These are phyloP conservation scores for Eucriotettix oculatus DNA, from an alignment of 2,888 invertebrate species.

Conservation along the genomic window DNA sequence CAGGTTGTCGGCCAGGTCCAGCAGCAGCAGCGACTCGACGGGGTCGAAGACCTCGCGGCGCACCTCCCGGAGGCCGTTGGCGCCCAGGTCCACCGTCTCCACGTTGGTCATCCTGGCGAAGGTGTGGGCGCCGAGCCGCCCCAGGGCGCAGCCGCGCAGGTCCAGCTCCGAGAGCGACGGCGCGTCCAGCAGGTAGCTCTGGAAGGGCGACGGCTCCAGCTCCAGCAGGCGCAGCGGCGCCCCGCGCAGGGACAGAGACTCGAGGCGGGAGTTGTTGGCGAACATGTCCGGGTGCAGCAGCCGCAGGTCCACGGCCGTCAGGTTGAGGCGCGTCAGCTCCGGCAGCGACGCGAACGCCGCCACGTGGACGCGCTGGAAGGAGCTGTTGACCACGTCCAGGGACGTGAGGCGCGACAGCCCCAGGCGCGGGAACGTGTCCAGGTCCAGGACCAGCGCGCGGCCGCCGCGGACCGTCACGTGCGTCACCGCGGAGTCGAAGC, in stretches of 20 bases:
- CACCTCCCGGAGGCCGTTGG: slow-evolving; percentile 30
- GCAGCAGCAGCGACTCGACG: slow-evolving; percentile 35
- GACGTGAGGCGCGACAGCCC: not conserved
- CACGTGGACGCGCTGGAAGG: slow-evolving; percentile 44
- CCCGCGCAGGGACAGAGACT: slow-evolving; percentile 46
- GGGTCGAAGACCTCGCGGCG: not conserved
- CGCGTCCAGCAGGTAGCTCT: slow-evolving; percentile 38
- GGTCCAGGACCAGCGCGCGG: no score
- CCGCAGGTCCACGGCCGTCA: slow-evolving; percentile 49
- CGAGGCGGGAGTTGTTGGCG: slow-evolving; percentile 44
- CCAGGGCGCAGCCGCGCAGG: slow-evolving; percentile 50
- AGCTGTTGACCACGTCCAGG: slow-evolving; percentile 40
- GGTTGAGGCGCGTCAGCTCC: slow-evolving; percentile 47
- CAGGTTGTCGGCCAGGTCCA: slow-evolving; percentile 27
- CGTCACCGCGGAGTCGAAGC: no score
- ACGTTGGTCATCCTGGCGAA: slow-evolving; percentile 47
- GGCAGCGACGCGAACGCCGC: slow-evolving; percentile 52
- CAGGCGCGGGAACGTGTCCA: no score
- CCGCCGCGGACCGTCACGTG: no score
- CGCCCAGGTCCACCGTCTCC: slow-evolving; percentile 48
- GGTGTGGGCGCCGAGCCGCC: slow-evolving; percentile 42
- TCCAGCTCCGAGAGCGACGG: slow-evolving; percentile 52
- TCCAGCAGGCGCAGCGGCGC: slow-evolving; percentile 40
- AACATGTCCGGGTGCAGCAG: slow-evolving; percentile 53
- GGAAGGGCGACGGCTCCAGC: slow-evolving; percentile 21